Conservation (phyloP, 2,113 vertebrate genomes). For the Scalopus aquaticus region DNA sequence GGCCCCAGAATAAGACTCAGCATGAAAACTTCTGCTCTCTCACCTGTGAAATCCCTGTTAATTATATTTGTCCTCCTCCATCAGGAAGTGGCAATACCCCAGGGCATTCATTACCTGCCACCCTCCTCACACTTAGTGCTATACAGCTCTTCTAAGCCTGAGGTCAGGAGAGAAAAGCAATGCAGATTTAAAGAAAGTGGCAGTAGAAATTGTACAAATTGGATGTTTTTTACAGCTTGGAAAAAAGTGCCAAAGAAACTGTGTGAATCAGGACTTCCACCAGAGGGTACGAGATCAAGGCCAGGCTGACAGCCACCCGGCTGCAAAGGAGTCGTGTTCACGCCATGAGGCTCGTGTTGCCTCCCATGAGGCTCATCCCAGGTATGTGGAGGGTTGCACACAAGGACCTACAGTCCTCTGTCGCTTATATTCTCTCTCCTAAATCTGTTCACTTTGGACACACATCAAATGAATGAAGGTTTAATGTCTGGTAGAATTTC, state of each 20-base stretch:
- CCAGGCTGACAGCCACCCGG: accelerated
- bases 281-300: neutral
- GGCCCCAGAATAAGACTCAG: neutral
- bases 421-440: neutral
- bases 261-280: neutral
- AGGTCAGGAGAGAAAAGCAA: neutral
- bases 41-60: neutral
- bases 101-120: neutral
- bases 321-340: accelerated
- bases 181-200: neutral
- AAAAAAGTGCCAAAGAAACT: neutral
- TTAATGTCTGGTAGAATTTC: neutral
- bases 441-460: neutral
- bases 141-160: neutral
- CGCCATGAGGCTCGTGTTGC: accelerated
- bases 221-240: neutral
- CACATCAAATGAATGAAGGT: neutral
- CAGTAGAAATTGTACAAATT: accelerated
- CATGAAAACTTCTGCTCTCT: neutral
- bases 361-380: accelerated
- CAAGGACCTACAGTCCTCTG: too few relatives aligned
- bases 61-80: neutral
- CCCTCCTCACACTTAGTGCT: accelerated
- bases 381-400: neutral
- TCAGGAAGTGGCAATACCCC: neutral